These are phyloP conservation scores for Cephus nigrinus DNA, from an alignment of 2,888 invertebrate species.

Conservation along the genomic window DNA sequence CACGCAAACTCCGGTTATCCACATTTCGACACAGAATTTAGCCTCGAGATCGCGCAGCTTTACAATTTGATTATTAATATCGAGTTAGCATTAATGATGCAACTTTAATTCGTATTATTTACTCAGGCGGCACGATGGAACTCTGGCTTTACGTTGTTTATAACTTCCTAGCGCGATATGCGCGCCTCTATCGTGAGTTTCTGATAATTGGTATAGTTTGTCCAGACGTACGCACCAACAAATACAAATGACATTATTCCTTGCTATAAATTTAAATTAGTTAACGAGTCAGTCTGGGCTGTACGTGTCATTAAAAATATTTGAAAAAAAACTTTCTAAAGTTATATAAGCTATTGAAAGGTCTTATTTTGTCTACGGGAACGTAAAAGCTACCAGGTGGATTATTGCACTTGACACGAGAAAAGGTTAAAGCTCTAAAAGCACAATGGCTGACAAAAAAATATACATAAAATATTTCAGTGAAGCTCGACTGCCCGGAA, in stretches of 20 bases:
- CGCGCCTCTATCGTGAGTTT: slow-evolving; percentile 16
- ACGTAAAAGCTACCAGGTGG: neutral
- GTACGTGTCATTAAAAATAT: neutral
- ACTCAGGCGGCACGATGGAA: neutral
- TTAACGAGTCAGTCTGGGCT: neutral
- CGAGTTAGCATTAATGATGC: neutral
- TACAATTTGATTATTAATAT: neutral
- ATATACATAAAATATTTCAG: neutral
- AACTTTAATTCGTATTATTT: neutral
- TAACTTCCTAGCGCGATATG: neutral
- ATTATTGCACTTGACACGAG: neutral
- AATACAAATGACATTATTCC: slow-evolving; percentile 16
- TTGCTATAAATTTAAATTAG: slow-evolving; percentile 6
- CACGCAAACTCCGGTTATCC: neutral
- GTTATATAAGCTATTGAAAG: neutral
- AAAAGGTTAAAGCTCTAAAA: neutral
- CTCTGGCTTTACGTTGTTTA: neutral
- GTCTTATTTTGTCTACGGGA: neutral
- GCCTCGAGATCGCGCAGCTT: neutral
- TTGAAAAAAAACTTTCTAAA: neutral
- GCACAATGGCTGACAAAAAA: neutral
- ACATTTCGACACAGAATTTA: neutral
- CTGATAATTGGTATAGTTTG: slow-evolving; percentile 27
- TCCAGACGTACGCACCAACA: slow-evolving; percentile 16
- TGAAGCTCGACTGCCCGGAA: neutral